Evolutionary conservation across 2,113 vertebrate genomes (phyloP), one percentile per base, ranked within the genome.

Genomic region (Mungos mungo): DNA sequence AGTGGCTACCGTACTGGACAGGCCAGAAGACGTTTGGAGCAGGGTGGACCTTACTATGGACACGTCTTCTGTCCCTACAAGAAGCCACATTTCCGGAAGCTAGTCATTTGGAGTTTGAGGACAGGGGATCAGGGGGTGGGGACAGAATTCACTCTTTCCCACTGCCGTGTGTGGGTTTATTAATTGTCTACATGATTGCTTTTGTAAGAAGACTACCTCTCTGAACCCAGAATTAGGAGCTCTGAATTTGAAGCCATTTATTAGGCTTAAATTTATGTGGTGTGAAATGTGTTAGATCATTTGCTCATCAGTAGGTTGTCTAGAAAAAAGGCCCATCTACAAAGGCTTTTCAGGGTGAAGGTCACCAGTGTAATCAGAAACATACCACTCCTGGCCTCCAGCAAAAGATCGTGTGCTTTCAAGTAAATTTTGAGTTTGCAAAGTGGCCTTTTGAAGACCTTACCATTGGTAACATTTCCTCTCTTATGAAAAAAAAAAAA

Each of bases 221-320:
- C 92, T 97, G 97, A 98, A 98, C 98, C 96, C 96, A 85, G 98
- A 98, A 99, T 98, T 98, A 98, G 96, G 97, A 97, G 97, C 97
- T 86, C 98, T 98, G 98, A 98, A 98, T 99, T 97, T 88, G 97
- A 98, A 98, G 98, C 97, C 98, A 98, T 98, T 98, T 98, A 99
- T 99, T 98, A 98, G 98, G 98, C 98, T 98, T 98, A 98, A 99
- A 99, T 99, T 99, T 99, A 99, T 99, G 99, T 99, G 98, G 98
- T 99, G 99, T 99, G 99, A 99, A 99, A 99, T 98, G 98, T 98
- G 98, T 99, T 98, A 98, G 99, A 99, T 99, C 99, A 99, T 99
- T 98, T 98, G 98, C 98, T 98, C 98, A 99, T 98, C 99, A 98
- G 98, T 98, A 71, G 98, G 98, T 98, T 99, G 98, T 98, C 98